Percentiles rank a stretch among this genome's conserved stretches.
Conservation (phyloP, 2,113 vertebrate genomes). For the Gulo gulo region DNA sequence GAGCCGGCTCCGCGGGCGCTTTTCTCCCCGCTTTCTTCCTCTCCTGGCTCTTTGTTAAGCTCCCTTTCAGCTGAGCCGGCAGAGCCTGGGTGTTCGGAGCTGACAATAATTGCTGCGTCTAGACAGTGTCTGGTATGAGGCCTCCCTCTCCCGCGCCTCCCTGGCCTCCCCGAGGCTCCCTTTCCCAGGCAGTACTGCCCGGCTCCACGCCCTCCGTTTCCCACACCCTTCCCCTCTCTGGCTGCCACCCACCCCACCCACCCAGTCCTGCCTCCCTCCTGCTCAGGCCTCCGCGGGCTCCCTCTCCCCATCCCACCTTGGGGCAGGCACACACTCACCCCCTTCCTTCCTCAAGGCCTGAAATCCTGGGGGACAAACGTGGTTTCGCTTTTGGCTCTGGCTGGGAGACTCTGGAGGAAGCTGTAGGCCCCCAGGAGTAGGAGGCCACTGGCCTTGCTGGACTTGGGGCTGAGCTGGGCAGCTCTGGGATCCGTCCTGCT, state of each 20-base stretch:
- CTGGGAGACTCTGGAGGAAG: background rate
- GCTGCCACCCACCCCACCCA: constrained; percentile 31
- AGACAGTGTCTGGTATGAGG: constrained; percentile 95
- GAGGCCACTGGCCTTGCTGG: background rate
- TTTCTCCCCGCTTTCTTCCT: constrained; percentile 60
- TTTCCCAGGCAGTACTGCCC: constrained; percentile 57
- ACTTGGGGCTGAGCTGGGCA: background rate
- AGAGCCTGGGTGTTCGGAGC: constrained; percentile 92
- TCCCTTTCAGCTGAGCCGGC: constrained; percentile 90
- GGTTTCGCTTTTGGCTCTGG: background rate
- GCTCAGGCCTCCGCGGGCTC: constrained; percentile 43
- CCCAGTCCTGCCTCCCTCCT: constrained; percentile 81
- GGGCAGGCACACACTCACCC: constrained; percentile 41
- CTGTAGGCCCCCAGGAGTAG: background rate
- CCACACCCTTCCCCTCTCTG: constrained; percentile 73
- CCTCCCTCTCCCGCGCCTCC: constrained; percentile 82
- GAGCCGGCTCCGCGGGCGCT: constrained; percentile 76
- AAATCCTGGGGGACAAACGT: background rate
- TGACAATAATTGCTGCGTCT: constrained; percentile 97
- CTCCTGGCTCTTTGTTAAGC: constrained; percentile 85
- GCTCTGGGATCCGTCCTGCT: background rate
- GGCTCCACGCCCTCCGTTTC: constrained; percentile 66
- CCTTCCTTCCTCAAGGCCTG: background rate
- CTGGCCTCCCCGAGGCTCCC: constrained; percentile 67
- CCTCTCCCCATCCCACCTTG: constrained; percentile 48